phyloP scores from a whole-genome alignment of 2,113 vertebrate species.

The Brienomyrus brachyistius region DNA sequence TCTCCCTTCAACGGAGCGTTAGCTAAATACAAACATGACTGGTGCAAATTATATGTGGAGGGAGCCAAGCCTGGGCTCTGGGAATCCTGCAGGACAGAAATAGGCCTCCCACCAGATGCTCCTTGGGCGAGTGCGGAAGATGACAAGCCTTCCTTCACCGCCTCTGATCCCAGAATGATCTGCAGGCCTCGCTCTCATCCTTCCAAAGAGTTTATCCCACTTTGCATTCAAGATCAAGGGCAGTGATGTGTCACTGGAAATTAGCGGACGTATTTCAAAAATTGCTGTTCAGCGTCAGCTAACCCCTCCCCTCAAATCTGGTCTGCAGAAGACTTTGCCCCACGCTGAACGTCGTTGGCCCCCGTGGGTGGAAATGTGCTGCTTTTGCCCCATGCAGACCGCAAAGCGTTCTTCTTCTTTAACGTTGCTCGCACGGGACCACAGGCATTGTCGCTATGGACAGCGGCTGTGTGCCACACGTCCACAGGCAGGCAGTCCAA shows the following conservation, averaged over 20 bases:
- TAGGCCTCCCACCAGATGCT: constrained; percentile 11
- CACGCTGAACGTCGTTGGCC: neutral
- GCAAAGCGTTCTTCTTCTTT: neutral
- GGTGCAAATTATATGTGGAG: constrained; percentile 27
- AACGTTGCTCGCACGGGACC: constrained; percentile 35
- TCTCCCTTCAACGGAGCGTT: constrained; percentile 19
- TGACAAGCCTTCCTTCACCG: neutral
- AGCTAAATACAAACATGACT: constrained; percentile 34
- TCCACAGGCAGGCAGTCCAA: constrained; percentile 39
- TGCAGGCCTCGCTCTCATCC: neutral
- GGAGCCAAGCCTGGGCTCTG: constrained; percentile 17
- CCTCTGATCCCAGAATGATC: constrained; percentile 3
- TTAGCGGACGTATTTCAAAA: neutral
- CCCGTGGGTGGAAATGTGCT: neutral
- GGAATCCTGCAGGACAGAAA: constrained; percentile 16
- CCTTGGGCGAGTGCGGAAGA: neutral
- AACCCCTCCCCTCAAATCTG: neutral
- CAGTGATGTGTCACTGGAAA: neutral
- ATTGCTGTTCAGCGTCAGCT: neutral
- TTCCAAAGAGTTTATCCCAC: neutral
- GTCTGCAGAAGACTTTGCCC: neutral
- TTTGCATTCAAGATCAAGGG: neutral
- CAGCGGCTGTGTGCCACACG: constrained; percentile 26
- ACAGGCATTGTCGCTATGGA: constrained; percentile 37
- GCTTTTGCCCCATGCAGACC: constrained; percentile 1